Percentiles rank a stretch among this genome's conserved stretches.
Conservation (phyloP, 2,113 vertebrate genomes). For the Danionella cerebrum region DNA sequence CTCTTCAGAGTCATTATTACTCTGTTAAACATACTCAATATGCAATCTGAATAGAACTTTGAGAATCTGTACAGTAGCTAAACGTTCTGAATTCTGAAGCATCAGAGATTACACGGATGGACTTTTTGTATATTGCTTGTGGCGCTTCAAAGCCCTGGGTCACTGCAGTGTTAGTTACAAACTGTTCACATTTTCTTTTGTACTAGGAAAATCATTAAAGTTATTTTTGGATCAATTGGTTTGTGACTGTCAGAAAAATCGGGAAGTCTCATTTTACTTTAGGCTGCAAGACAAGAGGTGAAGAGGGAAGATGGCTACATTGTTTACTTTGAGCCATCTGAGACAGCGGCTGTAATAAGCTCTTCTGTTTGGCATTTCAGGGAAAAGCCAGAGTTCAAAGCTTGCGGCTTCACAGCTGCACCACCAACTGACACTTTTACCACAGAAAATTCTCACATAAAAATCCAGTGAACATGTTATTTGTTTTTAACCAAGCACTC, state of each 20-base stretch:
- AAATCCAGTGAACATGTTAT: no score
- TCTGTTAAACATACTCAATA: no score
- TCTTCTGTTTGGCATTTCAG: neutral
- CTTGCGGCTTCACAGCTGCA: neutral
- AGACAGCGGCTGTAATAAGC: conserved; percentile 16
- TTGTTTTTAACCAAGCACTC: no score
- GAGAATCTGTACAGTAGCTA: no score
- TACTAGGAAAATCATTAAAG: neutral
- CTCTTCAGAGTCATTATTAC: no score
- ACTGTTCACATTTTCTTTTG: neutral
- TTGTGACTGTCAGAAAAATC: neutral
- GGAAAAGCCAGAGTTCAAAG: conserved; percentile 7
- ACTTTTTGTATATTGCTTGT: neutral
- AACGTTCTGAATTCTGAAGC: neutral
- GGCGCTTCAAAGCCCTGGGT: no score
- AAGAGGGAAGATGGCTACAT: no score
- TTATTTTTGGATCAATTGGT: neutral
- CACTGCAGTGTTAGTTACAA: no score
- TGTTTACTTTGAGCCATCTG: conserved; percentile 10
- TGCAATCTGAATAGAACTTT: no score
- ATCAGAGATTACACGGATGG: neutral
- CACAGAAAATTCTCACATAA: no score
- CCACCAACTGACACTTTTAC: neutral
- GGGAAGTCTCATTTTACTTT: neutral
- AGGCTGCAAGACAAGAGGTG: no score